These are phyloP conservation scores for Cephalopachus bancanus DNA, from an alignment of 2,797 vertebrate genomes.

Conservation along the genomic window DNA sequence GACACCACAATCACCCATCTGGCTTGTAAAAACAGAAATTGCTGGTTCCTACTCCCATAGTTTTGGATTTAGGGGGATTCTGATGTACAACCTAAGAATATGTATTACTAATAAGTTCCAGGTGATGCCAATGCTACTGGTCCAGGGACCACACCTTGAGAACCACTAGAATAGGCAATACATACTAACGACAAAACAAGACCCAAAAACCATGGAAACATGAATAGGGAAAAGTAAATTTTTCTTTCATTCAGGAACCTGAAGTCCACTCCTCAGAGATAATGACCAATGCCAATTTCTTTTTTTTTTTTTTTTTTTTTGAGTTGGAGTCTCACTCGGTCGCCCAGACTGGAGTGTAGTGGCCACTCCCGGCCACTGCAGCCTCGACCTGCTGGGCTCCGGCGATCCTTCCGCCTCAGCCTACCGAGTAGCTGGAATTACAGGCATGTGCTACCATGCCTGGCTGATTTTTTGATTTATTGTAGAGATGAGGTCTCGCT, in stretches of 20 bases:
- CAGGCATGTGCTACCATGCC: too few relatives aligned
- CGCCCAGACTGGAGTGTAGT: too few relatives aligned
- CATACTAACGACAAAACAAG: slow-evolving; percentile 12
- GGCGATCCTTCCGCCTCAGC: too few relatives aligned
- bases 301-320: neutral
- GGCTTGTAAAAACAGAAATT: neutral
- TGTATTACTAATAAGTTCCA: slow-evolving; percentile 18
- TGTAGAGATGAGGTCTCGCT: too few relatives aligned
- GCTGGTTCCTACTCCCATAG: neutral
- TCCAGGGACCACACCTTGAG: neutral
- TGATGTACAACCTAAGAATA: neutral
- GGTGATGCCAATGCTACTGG: neutral
- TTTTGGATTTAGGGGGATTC: neutral
- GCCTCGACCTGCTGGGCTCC: too few relatives aligned
- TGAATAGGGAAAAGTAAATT: neutral
- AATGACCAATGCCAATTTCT: neutral
- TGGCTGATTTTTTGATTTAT: too few relatives aligned
- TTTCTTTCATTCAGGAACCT: neutral
- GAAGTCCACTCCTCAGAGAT: slow-evolving; percentile 13
- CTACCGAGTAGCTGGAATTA: too few relatives aligned
- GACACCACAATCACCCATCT: neutral
- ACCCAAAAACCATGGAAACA: neutral
- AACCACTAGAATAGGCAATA: neutral
- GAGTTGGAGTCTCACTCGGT: too few relatives aligned
- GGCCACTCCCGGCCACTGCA: too few relatives aligned